Evolutionary conservation across 2,888 invertebrate genomes (phyloP).

Genomic region (Tuta absoluta): DNA sequence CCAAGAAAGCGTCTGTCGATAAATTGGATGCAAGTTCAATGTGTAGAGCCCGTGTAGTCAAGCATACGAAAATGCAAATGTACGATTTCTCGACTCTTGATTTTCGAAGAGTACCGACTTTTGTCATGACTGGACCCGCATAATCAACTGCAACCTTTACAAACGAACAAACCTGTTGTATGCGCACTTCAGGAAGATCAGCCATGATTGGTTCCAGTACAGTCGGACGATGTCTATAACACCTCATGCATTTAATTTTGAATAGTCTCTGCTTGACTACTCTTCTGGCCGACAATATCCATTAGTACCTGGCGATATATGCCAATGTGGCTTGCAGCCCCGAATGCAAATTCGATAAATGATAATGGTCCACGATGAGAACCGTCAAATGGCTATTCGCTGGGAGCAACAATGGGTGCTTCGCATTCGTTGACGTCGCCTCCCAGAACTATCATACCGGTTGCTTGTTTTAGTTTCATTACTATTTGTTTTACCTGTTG

Average conservation of each 20-base stretch:
- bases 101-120: constrained; percentile 1
- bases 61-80: too few species aligned
- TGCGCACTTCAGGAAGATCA: background rate
- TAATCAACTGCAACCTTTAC: constrained; percentile 8
- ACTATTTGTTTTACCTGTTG: background rate
- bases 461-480: background rate
- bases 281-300: constrained; percentile 11
- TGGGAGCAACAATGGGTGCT: background rate
- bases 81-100: background rate
- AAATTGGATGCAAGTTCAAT: too few species aligned
- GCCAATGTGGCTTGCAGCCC: constrained; percentile 7
- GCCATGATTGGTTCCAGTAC: constrained; percentile 7
- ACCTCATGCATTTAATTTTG: background rate
- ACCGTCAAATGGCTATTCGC: background rate
- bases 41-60: too few species aligned
- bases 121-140: background rate
- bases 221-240: constrained; percentile 4
- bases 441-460: background rate
- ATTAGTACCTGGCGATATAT: background rate
- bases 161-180: constrained; percentile 1
- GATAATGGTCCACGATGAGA: background rate
- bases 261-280: constrained; percentile 4
- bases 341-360: too few species aligned
- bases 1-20: too few species aligned
- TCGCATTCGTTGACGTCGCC: too few species aligned